These are phyloP conservation scores for Mormyrus hasselquistii DNA, from an alignment of 2,797 vertebrate species.

Conservation along the genomic window DNA sequence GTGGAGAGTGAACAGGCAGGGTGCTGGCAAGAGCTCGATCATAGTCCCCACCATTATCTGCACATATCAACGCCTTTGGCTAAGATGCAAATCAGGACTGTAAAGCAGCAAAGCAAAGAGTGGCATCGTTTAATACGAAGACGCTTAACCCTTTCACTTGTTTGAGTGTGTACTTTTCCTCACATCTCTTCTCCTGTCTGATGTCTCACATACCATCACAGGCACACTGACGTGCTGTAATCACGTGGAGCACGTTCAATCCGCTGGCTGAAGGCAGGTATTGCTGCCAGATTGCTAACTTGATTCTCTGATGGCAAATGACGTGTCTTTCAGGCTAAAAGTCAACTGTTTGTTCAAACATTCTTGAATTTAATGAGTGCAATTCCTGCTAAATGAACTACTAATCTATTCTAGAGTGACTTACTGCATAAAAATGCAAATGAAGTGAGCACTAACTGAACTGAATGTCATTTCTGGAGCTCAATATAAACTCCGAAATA, in stretches of 20 bases:
- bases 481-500: not conserved
- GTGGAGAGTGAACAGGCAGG: not conserved
- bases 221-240: not conserved
- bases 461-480: not conserved
- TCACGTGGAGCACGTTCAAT: not conserved
- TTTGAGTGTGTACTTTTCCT: not conserved
- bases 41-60: not conserved
- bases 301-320: not conserved
- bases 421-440: not conserved
- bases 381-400: not conserved
- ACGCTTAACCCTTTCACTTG: not conserved
- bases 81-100: not conserved
- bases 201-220: not conserved
- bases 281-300: not conserved
- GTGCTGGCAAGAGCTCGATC: not conserved
- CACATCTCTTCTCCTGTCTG: not conserved
- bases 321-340: not conserved
- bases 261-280: not conserved
- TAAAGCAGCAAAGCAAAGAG: not conserved
- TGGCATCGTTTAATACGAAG: not conserved
- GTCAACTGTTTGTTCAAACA: not conserved
- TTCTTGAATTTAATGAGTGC: not conserved
- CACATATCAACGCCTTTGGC: not conserved
- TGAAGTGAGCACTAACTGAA: not conserved
- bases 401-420: conserved; percentile 1